A percentile compares a stretch with the other conserved stretches of the same genome.
Evolutionary conservation across 2,113 vertebrate species (phyloP).

Genomic region (Brachypteracias leptosomus): DNA sequence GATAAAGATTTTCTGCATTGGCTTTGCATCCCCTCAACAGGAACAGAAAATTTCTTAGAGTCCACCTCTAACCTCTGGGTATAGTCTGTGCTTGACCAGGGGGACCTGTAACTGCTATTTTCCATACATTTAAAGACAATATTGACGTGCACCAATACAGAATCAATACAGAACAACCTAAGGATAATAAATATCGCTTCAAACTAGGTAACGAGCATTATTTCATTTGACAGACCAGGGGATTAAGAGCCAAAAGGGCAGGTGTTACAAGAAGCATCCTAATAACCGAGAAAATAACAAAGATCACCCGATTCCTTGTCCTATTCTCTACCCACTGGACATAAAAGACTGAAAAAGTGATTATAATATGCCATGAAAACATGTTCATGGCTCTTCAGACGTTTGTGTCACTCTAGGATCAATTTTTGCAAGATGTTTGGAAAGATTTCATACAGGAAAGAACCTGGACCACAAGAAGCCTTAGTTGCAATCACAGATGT

Average conservation of each 20-base stretch:
- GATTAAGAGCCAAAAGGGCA: background rate
- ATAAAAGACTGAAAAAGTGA: background rate
- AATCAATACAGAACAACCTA: background rate
- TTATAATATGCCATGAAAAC: accelerated
- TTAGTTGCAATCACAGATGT: background rate
- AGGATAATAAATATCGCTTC: background rate
- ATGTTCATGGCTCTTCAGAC: background rate
- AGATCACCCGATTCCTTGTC: background rate
- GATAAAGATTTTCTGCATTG: background rate
- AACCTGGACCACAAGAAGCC: background rate
- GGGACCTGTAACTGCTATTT: background rate
- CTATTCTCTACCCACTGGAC: background rate
- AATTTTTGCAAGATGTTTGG: background rate
- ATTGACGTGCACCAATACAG: background rate
- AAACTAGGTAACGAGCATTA: background rate
- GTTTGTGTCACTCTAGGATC: background rate
- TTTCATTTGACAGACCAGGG: background rate
- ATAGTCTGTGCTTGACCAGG: accelerated
- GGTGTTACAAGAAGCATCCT: background rate
- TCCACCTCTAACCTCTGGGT: background rate
- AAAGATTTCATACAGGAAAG: background rate
- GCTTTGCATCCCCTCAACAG: background rate
- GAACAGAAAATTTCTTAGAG: background rate
- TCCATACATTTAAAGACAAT: background rate
- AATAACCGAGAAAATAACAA: background rate